Conservation (phyloP, 2,888 invertebrate genomes). For the Microchrysa polita region DNA sequence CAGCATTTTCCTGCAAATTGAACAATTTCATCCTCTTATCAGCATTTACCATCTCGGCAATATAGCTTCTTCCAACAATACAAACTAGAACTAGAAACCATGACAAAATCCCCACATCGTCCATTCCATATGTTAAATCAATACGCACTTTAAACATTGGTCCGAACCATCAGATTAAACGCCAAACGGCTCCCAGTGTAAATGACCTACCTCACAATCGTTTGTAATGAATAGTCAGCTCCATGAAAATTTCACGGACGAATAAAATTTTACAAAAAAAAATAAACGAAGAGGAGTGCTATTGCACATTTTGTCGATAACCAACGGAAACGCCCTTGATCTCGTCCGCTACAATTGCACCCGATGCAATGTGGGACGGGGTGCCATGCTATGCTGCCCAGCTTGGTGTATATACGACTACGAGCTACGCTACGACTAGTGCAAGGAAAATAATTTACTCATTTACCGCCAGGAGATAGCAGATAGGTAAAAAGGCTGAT, state of each 20-base stretch:
- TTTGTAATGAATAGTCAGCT: background rate
- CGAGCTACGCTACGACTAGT: background rate
- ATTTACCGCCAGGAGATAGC: slow-evolving; percentile 1
- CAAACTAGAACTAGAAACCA: no score
- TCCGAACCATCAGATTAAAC: background rate
- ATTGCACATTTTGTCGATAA: background rate
- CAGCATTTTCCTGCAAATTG: no score
- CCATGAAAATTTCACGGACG: slow-evolving; percentile 19
- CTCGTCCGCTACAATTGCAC: slow-evolving; percentile 26
- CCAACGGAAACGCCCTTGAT: slow-evolving; percentile 40
- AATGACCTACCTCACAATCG: slow-evolving; percentile 16
- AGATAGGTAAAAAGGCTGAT: slow-evolving; percentile 32
- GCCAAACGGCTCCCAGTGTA: background rate
- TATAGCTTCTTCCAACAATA: no score
- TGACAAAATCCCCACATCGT: background rate
- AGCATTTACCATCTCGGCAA: no score
- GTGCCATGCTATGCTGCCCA: no score
- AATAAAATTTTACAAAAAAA: background rate
- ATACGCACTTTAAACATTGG: no score
- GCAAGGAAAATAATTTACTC: slow-evolving; percentile 27
- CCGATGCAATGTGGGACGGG: slow-evolving; percentile 20
- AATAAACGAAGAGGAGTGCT: background rate
- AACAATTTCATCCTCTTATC: no score
- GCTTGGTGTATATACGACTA: background rate
- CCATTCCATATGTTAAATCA: background rate